Evolutionary conservation across 2,888 invertebrate genomes (phyloP), one percentile per base, ranked within the genome.

Genomic region (Macrophya alboannulata): DNA sequence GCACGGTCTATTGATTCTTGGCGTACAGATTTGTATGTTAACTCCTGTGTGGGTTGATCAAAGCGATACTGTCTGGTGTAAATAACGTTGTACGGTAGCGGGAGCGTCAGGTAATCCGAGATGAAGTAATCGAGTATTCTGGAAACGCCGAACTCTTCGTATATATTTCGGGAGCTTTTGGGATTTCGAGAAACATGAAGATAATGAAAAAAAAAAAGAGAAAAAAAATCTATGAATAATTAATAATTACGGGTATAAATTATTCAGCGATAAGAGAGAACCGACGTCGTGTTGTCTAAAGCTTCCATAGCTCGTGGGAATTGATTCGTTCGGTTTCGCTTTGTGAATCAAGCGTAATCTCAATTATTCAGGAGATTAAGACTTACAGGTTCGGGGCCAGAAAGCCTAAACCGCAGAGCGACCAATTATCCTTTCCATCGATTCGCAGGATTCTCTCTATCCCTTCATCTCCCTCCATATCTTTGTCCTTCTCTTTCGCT

Each of bases 351-450:
- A 77, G 43, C 43, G 62, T 59, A 79, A 59, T 79, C 79, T 79
- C 79, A 79, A 79, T 79, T 55, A 79, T 79, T 79, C 79, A 79
- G 40, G 79, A 59, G 79, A 79, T 79, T 62, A 79, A 55, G 79
- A 79, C 40, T 79, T 59, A 59, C 62, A 37, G 59, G 21, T 62
- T n/a, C 40, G 79, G 31, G 21, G 79, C 59, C 59, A 79, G 79
- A 59, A 79, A 79, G 79, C 79, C 79, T 59, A 43, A 81, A 62
- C 81, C 62, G 40, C 81, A 62, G 62, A 81, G 59, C 59, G 51
- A 59, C 81, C 81, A 81, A 81, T 81, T 81, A 81, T 81, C 81
- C 62, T 81, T 81, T 59, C 81, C 62, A 81, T 81, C 81, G 81
- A 62, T 81, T 59, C 37, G n/a, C 59, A 25, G 62, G 62, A n/a